Conservation (phyloP, 23 tunicate species). For the Trididemnum nubilum region DNA sequence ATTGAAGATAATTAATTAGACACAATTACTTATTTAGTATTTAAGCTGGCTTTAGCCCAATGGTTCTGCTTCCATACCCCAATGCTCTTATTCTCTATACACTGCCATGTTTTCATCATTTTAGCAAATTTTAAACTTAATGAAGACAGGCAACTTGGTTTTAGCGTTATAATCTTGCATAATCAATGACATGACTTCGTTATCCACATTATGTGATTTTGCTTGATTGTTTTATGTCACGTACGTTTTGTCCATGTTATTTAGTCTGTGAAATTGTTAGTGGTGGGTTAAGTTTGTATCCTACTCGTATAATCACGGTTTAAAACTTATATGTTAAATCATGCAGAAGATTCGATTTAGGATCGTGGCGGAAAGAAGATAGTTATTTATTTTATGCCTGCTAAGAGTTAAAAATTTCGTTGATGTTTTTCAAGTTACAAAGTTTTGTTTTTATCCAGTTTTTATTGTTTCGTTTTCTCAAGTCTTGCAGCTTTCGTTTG, state of each 20-base stretch:
- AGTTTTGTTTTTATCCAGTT: not conserved
- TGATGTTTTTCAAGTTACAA: not conserved
- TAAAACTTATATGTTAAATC: conserved; percentile 12
- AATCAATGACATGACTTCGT: no score
- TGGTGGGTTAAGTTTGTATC: no score
- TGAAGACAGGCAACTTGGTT: not conserved
- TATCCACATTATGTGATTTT: no score
- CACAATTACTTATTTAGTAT: not conserved
- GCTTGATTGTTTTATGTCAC: no score
- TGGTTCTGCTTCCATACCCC: no score
- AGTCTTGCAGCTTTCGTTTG: conserved; percentile 3
- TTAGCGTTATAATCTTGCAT: no score
- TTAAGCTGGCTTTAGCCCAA: no score
- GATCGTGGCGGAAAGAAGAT: not conserved
- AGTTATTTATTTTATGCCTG: not conserved
- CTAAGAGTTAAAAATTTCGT: not conserved
- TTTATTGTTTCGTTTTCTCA: conserved; percentile 8
- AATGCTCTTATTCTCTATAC: conserved; percentile 2
- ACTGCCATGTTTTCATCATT: not conserved
- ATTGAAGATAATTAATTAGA: conserved; percentile 15
- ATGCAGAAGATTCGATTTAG: not conserved
- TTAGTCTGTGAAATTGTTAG: no score
- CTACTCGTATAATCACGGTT: not conserved
- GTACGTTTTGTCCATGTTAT: no score
- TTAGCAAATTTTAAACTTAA: not conserved